A percentile compares a stretch with the other conserved stretches of the same genome.
Conservation (phyloP, 2,113 vertebrate species). For the Phylloscopus trochilus region DNA sequence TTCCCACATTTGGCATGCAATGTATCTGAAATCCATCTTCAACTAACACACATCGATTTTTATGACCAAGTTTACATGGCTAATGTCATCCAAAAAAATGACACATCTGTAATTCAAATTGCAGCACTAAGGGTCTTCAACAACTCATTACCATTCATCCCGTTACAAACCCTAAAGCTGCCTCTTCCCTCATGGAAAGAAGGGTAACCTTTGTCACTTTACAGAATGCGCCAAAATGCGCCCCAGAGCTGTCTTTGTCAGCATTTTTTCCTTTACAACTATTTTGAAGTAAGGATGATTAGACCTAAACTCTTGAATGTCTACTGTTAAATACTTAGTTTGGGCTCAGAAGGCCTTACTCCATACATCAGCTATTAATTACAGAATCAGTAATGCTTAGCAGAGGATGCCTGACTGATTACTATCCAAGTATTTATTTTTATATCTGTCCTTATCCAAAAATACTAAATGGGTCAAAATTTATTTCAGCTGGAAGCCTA, state of each 20-base stretch:
- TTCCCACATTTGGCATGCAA: neutral
- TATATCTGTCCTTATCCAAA: neutral
- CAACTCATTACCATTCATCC: neutral
- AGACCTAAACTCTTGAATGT: neutral
- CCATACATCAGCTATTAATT: neutral
- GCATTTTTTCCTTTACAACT: neutral
- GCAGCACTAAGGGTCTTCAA: neutral
- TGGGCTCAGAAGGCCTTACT: neutral
- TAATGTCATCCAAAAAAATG: neutral
- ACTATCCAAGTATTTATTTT: neutral
- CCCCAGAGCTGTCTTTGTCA: neutral
- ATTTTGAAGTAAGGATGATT: neutral
- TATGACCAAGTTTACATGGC: neutral
- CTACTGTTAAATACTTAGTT: neutral
- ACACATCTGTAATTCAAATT: neutral
- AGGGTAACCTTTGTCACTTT: neutral
- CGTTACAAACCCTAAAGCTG: neutral
- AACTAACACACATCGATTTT: neutral
- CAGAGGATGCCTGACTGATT: neutral
- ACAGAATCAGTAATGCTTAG: neutral
- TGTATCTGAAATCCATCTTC: neutral
- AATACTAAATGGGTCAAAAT: conserved; percentile 30
- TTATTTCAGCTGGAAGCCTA: neutral
- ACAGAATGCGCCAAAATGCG: neutral
- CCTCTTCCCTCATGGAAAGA: neutral